A percentile compares a stretch with the other conserved stretches of the same genome.
Conservation (phyloP, 2,888 invertebrate species). For the Ochropleura leucogaster region DNA sequence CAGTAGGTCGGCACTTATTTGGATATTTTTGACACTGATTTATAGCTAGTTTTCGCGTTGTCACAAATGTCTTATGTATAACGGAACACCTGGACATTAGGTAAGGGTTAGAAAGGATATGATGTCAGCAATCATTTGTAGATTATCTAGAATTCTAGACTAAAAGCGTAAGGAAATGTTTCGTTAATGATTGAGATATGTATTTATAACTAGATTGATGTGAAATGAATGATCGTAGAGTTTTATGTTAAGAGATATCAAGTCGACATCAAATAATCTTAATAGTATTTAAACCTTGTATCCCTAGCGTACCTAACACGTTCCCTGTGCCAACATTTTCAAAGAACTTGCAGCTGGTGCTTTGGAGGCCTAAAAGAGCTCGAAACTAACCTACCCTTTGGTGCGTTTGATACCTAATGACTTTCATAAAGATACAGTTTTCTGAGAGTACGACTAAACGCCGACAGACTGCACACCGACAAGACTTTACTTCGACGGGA, state of each 20-base stretch:
- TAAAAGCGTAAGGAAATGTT: conserved; percentile 3
- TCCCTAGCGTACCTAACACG: too few relatives aligned
- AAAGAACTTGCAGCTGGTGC: too few relatives aligned
- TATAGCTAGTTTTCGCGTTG: conserved; percentile 15
- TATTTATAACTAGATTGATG: background rate
- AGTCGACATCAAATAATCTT: background rate
- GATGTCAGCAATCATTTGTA: conserved; percentile 22
- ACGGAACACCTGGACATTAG: conserved; percentile 17
- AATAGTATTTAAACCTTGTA: too few relatives aligned
- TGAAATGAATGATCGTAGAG: background rate
- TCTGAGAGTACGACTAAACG: too few relatives aligned
- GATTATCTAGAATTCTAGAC: conserved; percentile 4
- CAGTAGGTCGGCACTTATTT: background rate
- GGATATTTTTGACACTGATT: conserved; percentile 17
- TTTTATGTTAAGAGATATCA: too few relatives aligned
- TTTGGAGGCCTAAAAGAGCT: too few relatives aligned
- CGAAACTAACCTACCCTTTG: too few relatives aligned
- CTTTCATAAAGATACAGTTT: too few relatives aligned
- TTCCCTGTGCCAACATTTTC: too few relatives aligned
- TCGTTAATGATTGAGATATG: background rate
- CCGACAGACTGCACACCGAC: too few relatives aligned
- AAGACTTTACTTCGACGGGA: too few relatives aligned
- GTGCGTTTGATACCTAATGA: too few relatives aligned
- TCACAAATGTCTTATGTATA: conserved; percentile 3
- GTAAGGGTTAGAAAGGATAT: conserved; percentile 13